Evolutionary conservation across 2,113 vertebrate genomes (phyloP).

Genomic region (Gnathonemus echidnorhynchus): DNA sequence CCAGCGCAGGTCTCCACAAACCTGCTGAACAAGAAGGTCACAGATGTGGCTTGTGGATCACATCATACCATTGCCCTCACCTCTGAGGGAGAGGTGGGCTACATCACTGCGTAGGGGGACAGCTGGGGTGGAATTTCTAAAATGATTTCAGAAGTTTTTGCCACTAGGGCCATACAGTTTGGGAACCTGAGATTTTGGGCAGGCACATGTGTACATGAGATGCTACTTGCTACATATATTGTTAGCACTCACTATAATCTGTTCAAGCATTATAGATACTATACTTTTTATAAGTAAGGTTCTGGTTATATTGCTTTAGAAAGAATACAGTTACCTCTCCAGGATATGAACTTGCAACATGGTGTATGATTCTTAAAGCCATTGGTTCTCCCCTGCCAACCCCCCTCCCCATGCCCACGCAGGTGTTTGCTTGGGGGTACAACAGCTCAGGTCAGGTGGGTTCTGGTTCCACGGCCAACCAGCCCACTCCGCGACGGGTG

Average conservation of each 20-base stretch:
- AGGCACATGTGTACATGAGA: background rate
- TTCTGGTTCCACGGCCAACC: conserved; percentile 92
- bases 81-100: conserved; percentile 84
- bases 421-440: conserved; percentile 97
- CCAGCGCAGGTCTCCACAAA: conserved; percentile 91
- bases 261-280: background rate
- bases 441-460: conserved; percentile 97
- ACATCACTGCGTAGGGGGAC: background rate
- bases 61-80: conserved; percentile 92
- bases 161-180: background rate
- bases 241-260: background rate
- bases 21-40: conserved; percentile 83
- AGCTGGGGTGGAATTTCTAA: background rate
- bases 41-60: conserved; percentile 90
- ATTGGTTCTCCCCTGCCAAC: background rate
- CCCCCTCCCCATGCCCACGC: conserved; percentile 21
- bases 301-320: background rate
- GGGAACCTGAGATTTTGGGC: background rate
- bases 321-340: background rate
- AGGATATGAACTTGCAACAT: background rate
- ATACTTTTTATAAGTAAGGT: background rate
- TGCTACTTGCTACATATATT: background rate
- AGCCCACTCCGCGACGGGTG: conserved; percentile 86
- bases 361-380: background rate
- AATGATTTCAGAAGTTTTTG: background rate